A percentile compares a stretch with the other conserved stretches of the same genome.
These are phyloP conservation scores for Agrotis puta DNA, from an alignment of 2,888 invertebrate genomes.

Conservation along the genomic window DNA sequence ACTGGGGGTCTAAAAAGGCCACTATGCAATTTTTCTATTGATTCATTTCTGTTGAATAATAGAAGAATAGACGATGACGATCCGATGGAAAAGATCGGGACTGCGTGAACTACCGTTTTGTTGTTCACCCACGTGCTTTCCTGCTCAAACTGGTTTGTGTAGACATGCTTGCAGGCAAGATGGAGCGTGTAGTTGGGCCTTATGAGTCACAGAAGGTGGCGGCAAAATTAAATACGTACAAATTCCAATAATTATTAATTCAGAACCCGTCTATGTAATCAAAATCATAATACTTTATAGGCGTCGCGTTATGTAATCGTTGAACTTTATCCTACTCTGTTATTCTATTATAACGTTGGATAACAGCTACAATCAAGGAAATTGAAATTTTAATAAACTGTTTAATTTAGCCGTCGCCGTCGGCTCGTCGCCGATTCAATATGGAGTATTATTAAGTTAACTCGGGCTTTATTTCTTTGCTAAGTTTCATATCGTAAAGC, in stretches of 20 bases:
- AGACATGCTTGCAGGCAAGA: no score
- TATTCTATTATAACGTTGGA: constrained; percentile 68
- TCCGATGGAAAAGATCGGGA: no score
- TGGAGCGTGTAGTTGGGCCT: no score
- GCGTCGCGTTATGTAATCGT: constrained; percentile 60
- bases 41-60: no score
- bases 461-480: constrained; percentile 68
- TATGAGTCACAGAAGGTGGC: no score
- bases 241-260: constrained; percentile 3
- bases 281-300: constrained; percentile 63
- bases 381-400: constrained; percentile 74
- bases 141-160: no score
- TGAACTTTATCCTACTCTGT: constrained; percentile 61
- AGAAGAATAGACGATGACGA: no score
- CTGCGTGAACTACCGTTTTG: no score
- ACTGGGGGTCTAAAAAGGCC: no score
- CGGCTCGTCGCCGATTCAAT: constrained; percentile 62
- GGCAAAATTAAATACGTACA: no score
- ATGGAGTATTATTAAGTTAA: constrained; percentile 66
- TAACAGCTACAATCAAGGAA: constrained; percentile 69
- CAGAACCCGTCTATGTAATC: constrained; percentile 36
- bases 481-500: constrained; percentile 78
- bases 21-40: no score
- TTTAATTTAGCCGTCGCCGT: constrained; percentile 67
- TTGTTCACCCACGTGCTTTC: no score